Evolutionary conservation across 1,140 invertebrate species (phyloP).

Genomic region (Grapholita molesta): DNA sequence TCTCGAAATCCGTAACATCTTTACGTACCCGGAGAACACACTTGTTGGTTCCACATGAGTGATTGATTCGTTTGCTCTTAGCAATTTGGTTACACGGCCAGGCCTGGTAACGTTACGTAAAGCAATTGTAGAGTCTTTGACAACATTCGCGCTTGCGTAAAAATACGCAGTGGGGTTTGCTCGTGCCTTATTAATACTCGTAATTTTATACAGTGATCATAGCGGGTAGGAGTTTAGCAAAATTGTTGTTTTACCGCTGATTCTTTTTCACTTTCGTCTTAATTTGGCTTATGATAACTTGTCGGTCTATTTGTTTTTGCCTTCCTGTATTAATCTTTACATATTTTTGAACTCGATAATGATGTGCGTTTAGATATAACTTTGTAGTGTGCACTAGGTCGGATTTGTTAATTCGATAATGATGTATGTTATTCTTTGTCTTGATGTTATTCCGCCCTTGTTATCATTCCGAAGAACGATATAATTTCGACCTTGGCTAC

Average conservation of each 20-base stretch:
- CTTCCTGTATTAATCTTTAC: background rate
- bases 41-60: background rate
- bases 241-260: background rate
- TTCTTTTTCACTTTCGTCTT: background rate
- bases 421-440: background rate
- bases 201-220: background rate
- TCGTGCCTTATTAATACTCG: background rate
- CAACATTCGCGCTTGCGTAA: background rate
- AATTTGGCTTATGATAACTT: background rate
- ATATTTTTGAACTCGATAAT: background rate
- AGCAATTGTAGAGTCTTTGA: background rate
- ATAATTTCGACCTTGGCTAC: background rate
- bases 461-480: background rate
- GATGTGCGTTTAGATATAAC: background rate
- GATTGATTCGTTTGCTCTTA: no score
- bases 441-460: background rate
- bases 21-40: background rate
- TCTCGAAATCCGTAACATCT: background rate
- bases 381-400: background rate
- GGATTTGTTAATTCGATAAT: background rate
- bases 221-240: background rate
- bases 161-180: slow-evolving; percentile 1
- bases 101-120: slow-evolving; percentile 10
- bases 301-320: background rate
- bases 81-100: no score